Evolutionary conservation across 2,888 invertebrate genomes (phyloP), one percentile per base, ranked within the genome.

Genomic region (Plebejus melissa): DNA sequence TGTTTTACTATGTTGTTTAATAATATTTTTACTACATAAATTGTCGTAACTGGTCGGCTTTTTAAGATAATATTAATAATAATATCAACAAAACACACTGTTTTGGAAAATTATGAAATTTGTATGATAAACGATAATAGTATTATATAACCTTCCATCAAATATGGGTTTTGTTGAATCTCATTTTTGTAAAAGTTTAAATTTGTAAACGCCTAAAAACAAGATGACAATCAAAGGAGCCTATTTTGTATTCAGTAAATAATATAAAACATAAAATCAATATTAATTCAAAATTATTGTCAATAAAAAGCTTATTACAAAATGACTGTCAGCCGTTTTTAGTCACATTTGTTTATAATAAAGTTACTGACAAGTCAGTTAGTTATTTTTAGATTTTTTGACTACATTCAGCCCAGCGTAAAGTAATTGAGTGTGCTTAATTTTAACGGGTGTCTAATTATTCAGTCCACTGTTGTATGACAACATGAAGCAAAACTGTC

Each of bases 401-500:
- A 32, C 32, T 65, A 11, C 13, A 36, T 65, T 1, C 32, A 22
- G 60, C 60, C 22, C 22, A 65, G 65, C 11, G 4, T 65, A 65
- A 32, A 60, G 28, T 60, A 22, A 22, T 32, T 65, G 11, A 46
- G 41, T 71, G 41, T 71, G 71, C 11, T 46, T 46, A 9, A 46
- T 70, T 70, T 41, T 70, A 41, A 71, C 46, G 13, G 22, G 9
- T 71, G 71, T 22, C 22, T 71, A 41, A 54, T 54, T 16, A 54
- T 54, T 54, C 38, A 41, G 22, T 46, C 22, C 70, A 41, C 41
- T 57, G 54, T 77, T 76, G 74, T 54, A 54, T 77, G 72, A 74
- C 74, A 76, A 74, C 72, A 41, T 74, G n/a, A 74, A 60, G 46
- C 81, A 84, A 83, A 84, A 83, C 84, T 83, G 84, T 82, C 82